A percentile compares a stretch with the other conserved stretches of the same genome.
Evolutionary conservation across 2,797 vertebrate species (phyloP).

Genomic region (Pantherophis vulpinus): DNA sequence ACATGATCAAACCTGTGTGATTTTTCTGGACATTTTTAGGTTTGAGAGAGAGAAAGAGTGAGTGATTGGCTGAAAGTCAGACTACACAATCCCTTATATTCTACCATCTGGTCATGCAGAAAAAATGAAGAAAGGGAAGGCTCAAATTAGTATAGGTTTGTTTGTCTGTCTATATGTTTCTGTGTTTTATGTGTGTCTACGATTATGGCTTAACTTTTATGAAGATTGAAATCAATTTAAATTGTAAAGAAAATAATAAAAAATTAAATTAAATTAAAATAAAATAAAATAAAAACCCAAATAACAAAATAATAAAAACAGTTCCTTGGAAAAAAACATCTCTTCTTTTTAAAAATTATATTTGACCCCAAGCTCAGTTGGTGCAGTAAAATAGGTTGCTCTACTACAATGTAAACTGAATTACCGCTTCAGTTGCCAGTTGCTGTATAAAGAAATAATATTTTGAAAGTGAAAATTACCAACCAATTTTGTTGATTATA

Average conservation of each 20-base stretch:
- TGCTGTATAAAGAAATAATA: conserved; percentile 68
- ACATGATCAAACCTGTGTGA: not conserved
- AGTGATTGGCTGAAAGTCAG: not conserved
- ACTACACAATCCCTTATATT: not conserved
- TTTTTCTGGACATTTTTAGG: not conserved
- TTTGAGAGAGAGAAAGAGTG: not conserved
- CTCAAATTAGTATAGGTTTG: not conserved
- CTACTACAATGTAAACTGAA: conserved; percentile 67
- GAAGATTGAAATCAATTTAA: conserved; percentile 37
- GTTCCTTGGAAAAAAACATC: conserved; percentile 48
- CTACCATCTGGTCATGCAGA: not conserved
- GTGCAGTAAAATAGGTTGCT: conserved; percentile 66
- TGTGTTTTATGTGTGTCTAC: not conserved
- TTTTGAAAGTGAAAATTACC: conserved; percentile 70
- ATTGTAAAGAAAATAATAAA: conserved; percentile 35
- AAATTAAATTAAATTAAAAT: not conserved
- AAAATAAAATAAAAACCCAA: not conserved
- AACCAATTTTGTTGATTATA: conserved; percentile 72
- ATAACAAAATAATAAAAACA: conserved; percentile 44
- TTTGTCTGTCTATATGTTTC: not conserved
- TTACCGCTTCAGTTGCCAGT: conserved; percentile 68
- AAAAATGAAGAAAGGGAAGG: not conserved
- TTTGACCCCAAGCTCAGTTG: conserved; percentile 61
- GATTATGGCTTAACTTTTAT: conserved; percentile 21
- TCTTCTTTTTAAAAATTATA: conserved; percentile 64